Evolutionary conservation across 2,888 invertebrate species (phyloP).

Genomic region (Spatulosminthurus flaviceps): DNA sequence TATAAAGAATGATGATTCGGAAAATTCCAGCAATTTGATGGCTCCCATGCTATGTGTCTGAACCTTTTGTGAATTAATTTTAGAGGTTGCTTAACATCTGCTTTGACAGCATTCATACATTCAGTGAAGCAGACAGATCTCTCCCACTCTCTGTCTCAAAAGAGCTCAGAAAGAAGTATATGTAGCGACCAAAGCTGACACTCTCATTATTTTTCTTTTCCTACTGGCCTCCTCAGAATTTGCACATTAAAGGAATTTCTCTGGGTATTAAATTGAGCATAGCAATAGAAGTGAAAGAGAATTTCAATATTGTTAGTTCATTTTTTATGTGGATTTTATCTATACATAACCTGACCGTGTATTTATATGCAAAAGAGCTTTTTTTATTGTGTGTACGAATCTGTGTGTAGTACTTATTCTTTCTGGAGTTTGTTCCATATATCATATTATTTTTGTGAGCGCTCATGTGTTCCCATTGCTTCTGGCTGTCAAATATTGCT

Average conservation of each 20-base stretch:
- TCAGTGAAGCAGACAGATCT: neutral
- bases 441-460: constrained; percentile 1
- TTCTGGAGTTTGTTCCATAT: neutral
- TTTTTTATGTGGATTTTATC: too few species aligned
- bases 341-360: too few species aligned
- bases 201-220: constrained; percentile 12
- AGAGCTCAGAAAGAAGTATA: too few species aligned
- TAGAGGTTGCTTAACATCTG: neutral
- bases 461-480: neutral
- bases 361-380: too few species aligned
- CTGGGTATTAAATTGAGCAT: neutral
- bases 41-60: neutral
- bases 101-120: neutral
- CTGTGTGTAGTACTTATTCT: too few species aligned
- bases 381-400: too few species aligned
- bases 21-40: neutral
- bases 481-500: constrained; percentile 14
- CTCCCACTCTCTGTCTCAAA: too few species aligned
- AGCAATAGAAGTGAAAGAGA: neutral
- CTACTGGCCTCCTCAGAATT: neutral
- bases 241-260: constrained; percentile 9
- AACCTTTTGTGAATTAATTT: neutral
- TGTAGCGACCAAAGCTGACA: too few species aligned
- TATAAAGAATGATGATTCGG: neutral
- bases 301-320: neutral